Base-by-base conservation (phyloP, 1,140 invertebrate species). In the Heterodera carotae region DNA sequence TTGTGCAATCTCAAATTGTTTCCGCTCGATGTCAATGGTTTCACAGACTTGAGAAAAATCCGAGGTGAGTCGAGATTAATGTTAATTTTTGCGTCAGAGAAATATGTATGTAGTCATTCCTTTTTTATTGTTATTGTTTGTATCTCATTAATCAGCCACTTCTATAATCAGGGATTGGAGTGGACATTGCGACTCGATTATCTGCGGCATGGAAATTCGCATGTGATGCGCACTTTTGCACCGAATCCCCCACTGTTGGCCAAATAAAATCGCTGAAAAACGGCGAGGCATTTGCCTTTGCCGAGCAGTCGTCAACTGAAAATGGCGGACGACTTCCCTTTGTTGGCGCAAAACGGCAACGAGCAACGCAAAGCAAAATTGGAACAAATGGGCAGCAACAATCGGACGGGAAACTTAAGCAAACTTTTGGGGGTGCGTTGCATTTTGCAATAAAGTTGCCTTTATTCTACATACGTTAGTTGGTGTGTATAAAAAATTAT, bases 91-190 rank as follows among this genome's bases (percentile, higher is more conserved):
- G 15, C 10, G 1, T 39, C 43, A 66, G 18, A 39, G 4, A 36
- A 18, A 2, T 18, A 27, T 69, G 15, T 67, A 3, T 67, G 18
- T 39, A 43, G 1, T 43, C 39, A 10, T 43, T 43, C 39, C 15
- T 7, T 43, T 43, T 43, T 34, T 39, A 62, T 73, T 78, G 25
- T 43, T 62, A 66, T 59, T 29, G n/a, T 36, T 74, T n/a, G n/a
- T n/a, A n/a, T n/a, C n/a, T n/a, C n/a, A n/a, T n/a, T n/a, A n/a
- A n/a, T n/a, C n/a, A n/a, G n/a, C n/a, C n/a, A n/a, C n/a, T n/a
- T n/a, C n/a, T n/a, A n/a, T n/a, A n/a, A n/a, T n/a, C 31, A 85
- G 83, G 83, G 7, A 86, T 84, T 60, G 83, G 83, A n/a, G 84
- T 85, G 33, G 59, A 85, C 64, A 86, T 84, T 67, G 83, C 83